Base-by-base conservation (phyloP, 2,113 vertebrate genomes). In the Paralichthys olivaceus region DNA sequence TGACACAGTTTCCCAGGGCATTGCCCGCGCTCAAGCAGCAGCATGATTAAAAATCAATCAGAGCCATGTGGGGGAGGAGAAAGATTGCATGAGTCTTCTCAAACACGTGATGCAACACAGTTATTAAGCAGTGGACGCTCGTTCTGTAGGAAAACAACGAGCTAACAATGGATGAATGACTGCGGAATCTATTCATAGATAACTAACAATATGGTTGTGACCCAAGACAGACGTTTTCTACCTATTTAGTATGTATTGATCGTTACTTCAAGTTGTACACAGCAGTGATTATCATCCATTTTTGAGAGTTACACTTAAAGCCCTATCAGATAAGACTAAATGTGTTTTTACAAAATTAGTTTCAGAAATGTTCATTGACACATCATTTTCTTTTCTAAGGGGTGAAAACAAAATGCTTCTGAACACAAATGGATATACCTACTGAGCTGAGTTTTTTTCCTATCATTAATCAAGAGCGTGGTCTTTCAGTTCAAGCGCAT, bases 11-110 rank as follows among this genome's bases (percentile, higher is more conserved):
- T 90, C 69, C 54, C 65, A 66, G 58, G 63, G 78, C 49, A 45
- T 37, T 66, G 58, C 11, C 72, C 45, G 49, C 54, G 51, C 74
- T 77, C 45, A 34, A 65, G 76, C 69, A 74, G 66, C 55, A 32
- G 62, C 65, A 55, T 73, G 68, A 88, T 80, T 87, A 89, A 89
- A 90, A 90, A 90, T 91, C 81, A 80, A 87, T 91, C 79, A 84
- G 11, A 79, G 69, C 49, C 49, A 72, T 4, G 40, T 59, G 72
- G 75, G 62, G 67, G 71, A 75, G 62, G 60, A 70, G 64, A 85
- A 70, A 56, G 70, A 80, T 79, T 75, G 72, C 72, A 69, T 63
- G 63, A 71, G 73, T 77, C 69, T 43, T 65, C 11, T 74, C 58
- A 62, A 83, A 87, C 75, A 87, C 61, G 77, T 81, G 53, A 86